Percentiles rank a stretch among this genome's conserved stretches.
Conservation (phyloP, 2,888 invertebrate genomes). For the Lithophane semibrunnea region DNA sequence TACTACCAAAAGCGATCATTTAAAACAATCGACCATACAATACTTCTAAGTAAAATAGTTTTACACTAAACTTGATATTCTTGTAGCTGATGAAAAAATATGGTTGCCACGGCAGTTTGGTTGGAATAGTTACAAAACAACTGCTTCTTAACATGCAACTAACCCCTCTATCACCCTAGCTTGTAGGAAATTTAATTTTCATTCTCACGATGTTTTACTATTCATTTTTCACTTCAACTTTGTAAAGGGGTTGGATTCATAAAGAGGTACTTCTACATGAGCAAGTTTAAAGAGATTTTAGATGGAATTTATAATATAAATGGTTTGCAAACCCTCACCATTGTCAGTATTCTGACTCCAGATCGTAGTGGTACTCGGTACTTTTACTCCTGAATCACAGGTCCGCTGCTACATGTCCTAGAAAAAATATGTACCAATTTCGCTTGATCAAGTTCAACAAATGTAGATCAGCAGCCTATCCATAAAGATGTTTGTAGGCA, state of each 20-base stretch:
- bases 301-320: not conserved
- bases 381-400: not conserved
- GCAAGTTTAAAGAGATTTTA: not conserved
- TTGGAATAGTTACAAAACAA: constrained; percentile 34
- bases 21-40: not conserved
- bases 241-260: not conserved
- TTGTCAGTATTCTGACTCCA: not conserved
- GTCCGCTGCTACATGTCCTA: not conserved
- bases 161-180: constrained; percentile 39
- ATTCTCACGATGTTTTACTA: constrained; percentile 28
- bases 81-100: constrained; percentile 20
- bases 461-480: not conserved
- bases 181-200: constrained; percentile 29
- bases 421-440: not conserved
- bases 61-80: constrained; percentile 18
- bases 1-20: not conserved
- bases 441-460: not conserved
- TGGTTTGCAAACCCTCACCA: not conserved
- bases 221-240: constrained; percentile 39
- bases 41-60: constrained; percentile 26
- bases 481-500: too few relatives aligned
- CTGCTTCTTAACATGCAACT: constrained; percentile 54
- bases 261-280: not conserved
- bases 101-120: constrained; percentile 20
- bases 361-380: not conserved